phyloP scores from a whole-genome alignment of 1,140 invertebrate species.

The Trinorchestia longiramus region DNA sequence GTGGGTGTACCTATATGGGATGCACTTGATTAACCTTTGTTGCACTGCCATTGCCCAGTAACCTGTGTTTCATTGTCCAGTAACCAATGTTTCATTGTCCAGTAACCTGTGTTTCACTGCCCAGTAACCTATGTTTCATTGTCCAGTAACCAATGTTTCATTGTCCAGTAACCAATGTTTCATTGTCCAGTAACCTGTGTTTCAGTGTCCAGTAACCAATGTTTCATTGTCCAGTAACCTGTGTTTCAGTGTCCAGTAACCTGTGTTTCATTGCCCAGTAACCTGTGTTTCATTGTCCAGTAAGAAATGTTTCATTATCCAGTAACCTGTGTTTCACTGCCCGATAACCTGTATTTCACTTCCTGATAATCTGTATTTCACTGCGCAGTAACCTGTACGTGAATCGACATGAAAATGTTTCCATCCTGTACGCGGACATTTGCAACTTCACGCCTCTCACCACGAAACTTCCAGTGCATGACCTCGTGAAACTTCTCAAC shows the following conservation, averaged over 20 bases:
- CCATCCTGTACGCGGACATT: conserved; percentile 77
- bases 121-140: too few species aligned
- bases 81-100: too few species aligned
- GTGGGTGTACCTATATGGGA: neutral
- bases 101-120: too few species aligned
- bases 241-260: neutral
- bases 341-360: neutral
- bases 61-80: too few species aligned
- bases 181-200: too few species aligned
- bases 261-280: neutral
- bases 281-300: neutral
- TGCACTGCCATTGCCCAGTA: too few species aligned
- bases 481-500: conserved; percentile 90
- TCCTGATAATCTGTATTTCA: neutral
- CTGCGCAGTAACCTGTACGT: conserved; percentile 52
- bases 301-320: neutral
- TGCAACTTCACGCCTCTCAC: conserved; percentile 95
- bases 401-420: neutral
- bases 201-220: too few species aligned
- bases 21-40: neutral
- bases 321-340: neutral
- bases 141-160: too few species aligned
- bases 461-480: conserved; percentile 81
- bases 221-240: neutral
- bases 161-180: too few species aligned